Evolutionary conservation across 2,113 vertebrate genomes (phyloP), one percentile per base, ranked within the genome.

Genomic region (Spermophilus dauricus): DNA sequence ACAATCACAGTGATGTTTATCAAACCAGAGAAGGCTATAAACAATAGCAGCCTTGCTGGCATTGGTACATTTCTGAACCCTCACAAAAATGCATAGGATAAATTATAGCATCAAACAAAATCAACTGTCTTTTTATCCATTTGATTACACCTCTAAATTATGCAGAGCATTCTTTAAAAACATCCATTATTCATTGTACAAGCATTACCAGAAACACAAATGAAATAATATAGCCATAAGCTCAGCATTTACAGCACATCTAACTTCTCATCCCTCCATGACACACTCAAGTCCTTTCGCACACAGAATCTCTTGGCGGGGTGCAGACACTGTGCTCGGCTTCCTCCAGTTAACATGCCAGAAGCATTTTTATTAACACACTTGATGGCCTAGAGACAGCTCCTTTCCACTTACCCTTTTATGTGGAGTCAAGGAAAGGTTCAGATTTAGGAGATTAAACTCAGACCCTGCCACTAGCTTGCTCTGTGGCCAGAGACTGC

Each of bases 171-270:
- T 87, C 77, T 91, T 92, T 65, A 32, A 76, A 89, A 95, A 89
- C 18, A 72, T 32, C 80, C 53, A 76, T 75, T 76, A 85, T 84
- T 78, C 86, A 86, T 16, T 69, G 34, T 20, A 95, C 18, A 82
- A 72, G 65, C 78, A 72, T 86, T 84, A 67, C 42, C 42, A 94
- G 72, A 84, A 92, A 76, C 39, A 86, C 95, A 86, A 85, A 63
- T 53, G 77, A 83, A 45, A 69, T 34, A 69, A 30, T 76, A 58
- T 26, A 65, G 11, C 58, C 16, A 20, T 34, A 73, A 75, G 4
- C 28, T 28, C 37, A 87, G 56, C 80, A n/a, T 76, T 80, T 91
- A 75, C 10, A 58, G 88, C 32, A 48, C 5, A n/a, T 39, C 26
- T 86, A 39, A 39, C 69, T 86, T 78, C 45, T 48, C 88, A 17